Conservation (phyloP, 2,797 vertebrate species). For the Enteromius paludinosus region DNA sequence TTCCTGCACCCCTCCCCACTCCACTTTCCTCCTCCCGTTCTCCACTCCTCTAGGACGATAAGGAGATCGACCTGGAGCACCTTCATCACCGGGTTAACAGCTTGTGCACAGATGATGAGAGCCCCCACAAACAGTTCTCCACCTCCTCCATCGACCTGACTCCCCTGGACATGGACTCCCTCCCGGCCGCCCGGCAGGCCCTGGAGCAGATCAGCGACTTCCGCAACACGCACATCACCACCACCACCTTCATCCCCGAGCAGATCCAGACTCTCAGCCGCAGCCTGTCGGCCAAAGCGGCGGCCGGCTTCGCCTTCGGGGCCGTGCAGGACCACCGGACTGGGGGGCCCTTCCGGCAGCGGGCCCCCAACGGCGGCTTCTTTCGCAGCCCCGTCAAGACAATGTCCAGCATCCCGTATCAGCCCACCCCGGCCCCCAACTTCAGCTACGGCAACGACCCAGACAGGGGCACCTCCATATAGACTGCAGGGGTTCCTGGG, state of each 20-base stretch:
- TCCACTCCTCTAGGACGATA: constrained; percentile 88
- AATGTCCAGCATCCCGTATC: constrained; percentile 99
- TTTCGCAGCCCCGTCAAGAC: constrained; percentile 99
- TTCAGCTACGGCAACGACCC: constrained; percentile 97
- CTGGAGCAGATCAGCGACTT: constrained; percentile 99
- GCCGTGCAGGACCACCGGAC: constrained; percentile 95
- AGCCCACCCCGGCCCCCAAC: constrained; percentile 94
- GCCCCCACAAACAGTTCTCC: constrained; percentile 99
- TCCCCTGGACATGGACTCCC: constrained; percentile 97
- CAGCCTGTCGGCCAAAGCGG: constrained; percentile 96
- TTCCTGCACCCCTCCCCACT: constrained; percentile 43
- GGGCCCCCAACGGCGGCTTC: constrained; percentile 97
- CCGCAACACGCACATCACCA: constrained; percentile 99
- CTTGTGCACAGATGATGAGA: constrained; percentile 98
- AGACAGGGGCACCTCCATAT: constrained; percentile 99
- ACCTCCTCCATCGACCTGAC: constrained; percentile 99
- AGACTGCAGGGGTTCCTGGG: constrained; percentile 67
- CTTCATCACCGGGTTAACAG: constrained; percentile 99
- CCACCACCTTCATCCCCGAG: constrained; percentile 99
- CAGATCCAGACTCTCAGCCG: constrained; percentile 99
- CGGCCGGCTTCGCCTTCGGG: constrained; percentile 94
- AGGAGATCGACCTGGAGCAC: constrained; percentile 99
- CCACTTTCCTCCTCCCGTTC: constrained; percentile 55
- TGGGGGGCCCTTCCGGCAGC: constrained; percentile 95
- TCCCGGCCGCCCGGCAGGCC: constrained; percentile 94